These are phyloP conservation scores for Oikopleura albicans DNA, from an alignment of 23 tunicate genomes.

Conservation along the genomic window DNA sequence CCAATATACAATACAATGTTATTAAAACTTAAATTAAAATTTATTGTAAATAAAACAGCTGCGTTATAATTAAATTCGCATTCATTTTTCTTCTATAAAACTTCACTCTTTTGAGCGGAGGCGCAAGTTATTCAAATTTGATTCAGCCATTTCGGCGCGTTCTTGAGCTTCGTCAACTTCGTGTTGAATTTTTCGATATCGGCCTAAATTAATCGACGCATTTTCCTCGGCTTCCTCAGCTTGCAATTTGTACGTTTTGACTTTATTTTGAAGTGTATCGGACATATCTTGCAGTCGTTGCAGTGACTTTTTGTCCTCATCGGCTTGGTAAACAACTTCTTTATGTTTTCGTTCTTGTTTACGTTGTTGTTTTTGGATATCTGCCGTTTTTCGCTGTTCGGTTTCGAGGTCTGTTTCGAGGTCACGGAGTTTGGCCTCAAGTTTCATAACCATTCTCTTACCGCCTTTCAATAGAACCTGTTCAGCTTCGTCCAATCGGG, in stretches of 20 bases:
- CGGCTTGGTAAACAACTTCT: conserved; percentile 30
- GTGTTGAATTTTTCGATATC: conserved; percentile 26
- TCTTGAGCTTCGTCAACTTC: conserved; percentile 31
- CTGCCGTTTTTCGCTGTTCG: conserved; percentile 24
- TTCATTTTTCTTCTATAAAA: no score
- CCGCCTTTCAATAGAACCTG: conserved; percentile 27
- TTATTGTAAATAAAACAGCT: no score
- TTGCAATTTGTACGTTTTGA: conserved; percentile 34
- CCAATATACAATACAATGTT: no score
- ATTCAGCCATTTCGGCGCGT: conserved; percentile 30
- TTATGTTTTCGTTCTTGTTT: conserved; percentile 23
- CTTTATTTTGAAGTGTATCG: conserved; percentile 29
- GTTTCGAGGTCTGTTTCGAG: conserved; percentile 31
- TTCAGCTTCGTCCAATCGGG: conserved; percentile 25
- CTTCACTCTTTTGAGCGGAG: no score
- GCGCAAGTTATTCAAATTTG: conserved; percentile 22
- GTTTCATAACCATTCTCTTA: conserved; percentile 21
- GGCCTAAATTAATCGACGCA: conserved; percentile 21
- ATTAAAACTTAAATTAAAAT: no score
- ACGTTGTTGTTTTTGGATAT: conserved; percentile 20
- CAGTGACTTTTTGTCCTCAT: conserved; percentile 28
- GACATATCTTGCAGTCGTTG: conserved; percentile 22
- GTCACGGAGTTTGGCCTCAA: conserved; percentile 17
- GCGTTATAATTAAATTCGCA: no score
- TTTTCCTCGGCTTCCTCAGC: conserved; percentile 43